Evolutionary conservation across 2,797 vertebrate species (phyloP), one percentile per base, ranked within the genome.

Genomic region (Melanotaenia nigrans): DNA sequence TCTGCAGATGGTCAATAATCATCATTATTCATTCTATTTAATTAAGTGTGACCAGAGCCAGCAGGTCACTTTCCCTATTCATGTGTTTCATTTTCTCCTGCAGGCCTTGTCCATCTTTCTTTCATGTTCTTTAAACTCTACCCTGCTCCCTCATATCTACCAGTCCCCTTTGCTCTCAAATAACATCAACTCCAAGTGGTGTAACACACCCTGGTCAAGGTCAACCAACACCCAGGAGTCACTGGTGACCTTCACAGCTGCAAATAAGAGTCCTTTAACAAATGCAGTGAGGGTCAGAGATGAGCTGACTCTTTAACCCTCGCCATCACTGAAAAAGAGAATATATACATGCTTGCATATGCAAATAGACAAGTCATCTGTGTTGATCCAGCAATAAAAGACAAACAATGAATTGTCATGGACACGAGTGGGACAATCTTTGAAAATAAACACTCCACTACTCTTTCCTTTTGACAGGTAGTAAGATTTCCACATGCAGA

Each of bases 201-300:
- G 90, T 83, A 87, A 90, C 88, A 82, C 88, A 86, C 80, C 84
- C 77, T 45, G 61, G 81, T 90, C 75, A 83, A 89, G 83, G 81
- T 91, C 89, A 89, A 85, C 79, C 85, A 89, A 85, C 86, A 83
- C 83, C 89, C 81, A 83, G 64, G 65, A 73, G 75, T 82, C 56
- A 45, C 73, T 60, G 49, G 62, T 87, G 85, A 88, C 86, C 83
- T 71, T 79, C 25, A 71, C 71, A 81, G 88, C 78, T 83, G 79
- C 66, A 73, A 81, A 81, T 73, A 61, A 56, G 57, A 88, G 82
- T 16, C 32, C 62, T 81, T 83, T 71, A 77, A 79, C 75, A 75
- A 85, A 88, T 20, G 63, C 61, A 57, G 32, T 61, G 59, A 40
- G 63, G 66, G 78, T 78, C 68, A 78, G 56, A 64, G 75, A 73